Base-by-base conservation (phyloP, 2,113 vertebrate genomes). In the Abramis brama region DNA sequence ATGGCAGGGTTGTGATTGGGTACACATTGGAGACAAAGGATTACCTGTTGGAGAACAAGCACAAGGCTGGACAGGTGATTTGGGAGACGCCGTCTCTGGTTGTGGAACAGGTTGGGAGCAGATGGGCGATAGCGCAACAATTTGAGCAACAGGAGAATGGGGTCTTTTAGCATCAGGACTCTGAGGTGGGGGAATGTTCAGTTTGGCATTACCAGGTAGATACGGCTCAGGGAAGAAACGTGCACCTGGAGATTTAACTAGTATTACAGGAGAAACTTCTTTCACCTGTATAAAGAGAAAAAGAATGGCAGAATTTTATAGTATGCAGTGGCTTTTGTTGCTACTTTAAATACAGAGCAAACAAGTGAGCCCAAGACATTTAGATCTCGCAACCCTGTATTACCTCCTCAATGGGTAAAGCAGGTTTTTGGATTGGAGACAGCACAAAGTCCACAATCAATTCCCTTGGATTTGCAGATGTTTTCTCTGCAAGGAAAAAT, bases 21-120 rank as follows among this genome's bases (percentile, higher is more conserved):
- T 95, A 64, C 98, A 98, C 85, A 99, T 97, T 6, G 98, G 98
- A 23, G 90, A 95, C 17, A 94, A 96, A 55, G 94, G 92, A 85
- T 94, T 92, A 4, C 94, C 77, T 0, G 93, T 88, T 10, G 92
- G 47, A 1, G 95, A 89, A 4, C 94, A 95, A 39, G 94, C 86
- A 25, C 86, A 90, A 27, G 91, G 90, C 39, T 94, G 94, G 25
- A 94, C 83, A 0, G 94, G 93, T 1, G 95, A 93, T 50, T 92
- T 85, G 12, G 95, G 91, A 0, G 90, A 82, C 68, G 92, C 81
- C 1, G 94, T 89, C 88, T 97, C 97, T 0, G 95, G 95, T 6
- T 96, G 89, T 0, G 96, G 90, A 43, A 91, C 87, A 0, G 97
- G 97, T 91, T 97, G 98, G 0, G 94, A 96, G 39, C 95, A 43